Conservation (phyloP, 2,888 invertebrate genomes). For the Teleogryllus oceanicus region DNA sequence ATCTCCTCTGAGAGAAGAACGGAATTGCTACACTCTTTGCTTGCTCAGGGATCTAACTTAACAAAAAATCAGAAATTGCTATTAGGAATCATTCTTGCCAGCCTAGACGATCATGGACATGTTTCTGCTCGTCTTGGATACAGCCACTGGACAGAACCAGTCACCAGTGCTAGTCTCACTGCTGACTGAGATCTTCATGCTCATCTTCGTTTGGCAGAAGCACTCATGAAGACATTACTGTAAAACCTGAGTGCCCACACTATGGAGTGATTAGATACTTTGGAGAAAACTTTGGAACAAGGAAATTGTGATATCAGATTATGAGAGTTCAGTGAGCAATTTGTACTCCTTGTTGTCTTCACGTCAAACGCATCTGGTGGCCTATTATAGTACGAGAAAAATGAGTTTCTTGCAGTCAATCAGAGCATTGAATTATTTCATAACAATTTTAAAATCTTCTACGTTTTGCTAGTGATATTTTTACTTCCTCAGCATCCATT, state of each 20-base stretch:
- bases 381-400: constrained; percentile 47
- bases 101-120: constrained; percentile 59
- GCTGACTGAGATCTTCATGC: constrained; percentile 39
- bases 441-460: constrained; percentile 44
- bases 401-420: constrained; percentile 24
- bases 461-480: constrained; percentile 38
- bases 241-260: constrained; percentile 54
- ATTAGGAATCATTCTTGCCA: constrained; percentile 57
- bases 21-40: constrained; percentile 55
- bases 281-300: constrained; percentile 41
- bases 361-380: constrained; percentile 58
- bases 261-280: constrained; percentile 45
- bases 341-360: constrained; percentile 55
- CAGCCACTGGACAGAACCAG: constrained; percentile 40
- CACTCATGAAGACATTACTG: constrained; percentile 55
- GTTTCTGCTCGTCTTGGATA: constrained; percentile 56
- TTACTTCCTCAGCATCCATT: constrained; percentile 31
- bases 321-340: constrained; percentile 42
- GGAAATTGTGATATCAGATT: constrained; percentile 33
- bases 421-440: constrained; percentile 42
- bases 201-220: constrained; percentile 31
- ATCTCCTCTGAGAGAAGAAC: constrained; percentile 57
- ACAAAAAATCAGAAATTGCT: constrained; percentile 58
- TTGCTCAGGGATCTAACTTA: constrained; percentile 55
- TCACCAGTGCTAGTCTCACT: constrained; percentile 42